A percentile compares a stretch with the other conserved stretches of the same genome.
Evolutionary conservation across 2,113 vertebrate genomes (phyloP).

Genomic region (Syngnathus floridae): DNA sequence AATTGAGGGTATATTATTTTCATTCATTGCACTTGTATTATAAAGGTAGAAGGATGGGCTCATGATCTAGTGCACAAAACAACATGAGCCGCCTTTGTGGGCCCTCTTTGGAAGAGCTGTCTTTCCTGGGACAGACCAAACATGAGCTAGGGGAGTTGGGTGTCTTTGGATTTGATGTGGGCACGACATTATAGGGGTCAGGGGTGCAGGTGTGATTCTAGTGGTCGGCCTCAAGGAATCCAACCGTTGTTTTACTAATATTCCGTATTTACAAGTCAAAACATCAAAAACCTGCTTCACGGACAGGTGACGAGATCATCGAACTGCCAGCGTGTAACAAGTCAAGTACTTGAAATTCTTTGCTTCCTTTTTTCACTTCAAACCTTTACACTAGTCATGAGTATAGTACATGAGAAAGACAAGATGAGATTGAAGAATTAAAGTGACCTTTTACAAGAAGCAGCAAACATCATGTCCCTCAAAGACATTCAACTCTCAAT

Average conservation of each 20-base stretch:
- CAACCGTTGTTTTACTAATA: conserved; percentile 63
- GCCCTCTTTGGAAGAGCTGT: conserved; percentile 79
- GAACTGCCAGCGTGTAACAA: conserved; percentile 25
- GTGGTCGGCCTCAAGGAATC: conserved; percentile 46
- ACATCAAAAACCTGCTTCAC: conserved; percentile 35
- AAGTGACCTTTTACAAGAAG: conserved; percentile 75
- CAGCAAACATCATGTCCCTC: conserved; percentile 69
- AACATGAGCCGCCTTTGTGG: conserved; percentile 47
- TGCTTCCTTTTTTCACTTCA: conserved; percentile 36
- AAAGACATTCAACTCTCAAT: conserved; percentile 57
- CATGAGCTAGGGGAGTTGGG: conserved; percentile 1
- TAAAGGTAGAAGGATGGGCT: conserved; percentile 68
- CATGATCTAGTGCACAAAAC: conserved; percentile 76
- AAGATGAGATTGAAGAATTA: conserved; percentile 66
- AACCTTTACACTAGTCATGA: conserved; percentile 40
- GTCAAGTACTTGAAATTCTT: conserved; percentile 28
- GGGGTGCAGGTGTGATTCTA: conserved; percentile 20
- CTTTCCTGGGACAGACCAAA: conserved; percentile 60
- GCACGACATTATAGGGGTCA: conserved; percentile 1
- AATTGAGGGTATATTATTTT: conserved; percentile 60
- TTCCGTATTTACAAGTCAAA: conserved; percentile 71
- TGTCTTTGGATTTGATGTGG: conserved; percentile 48
- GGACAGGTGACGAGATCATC: conserved; percentile 37
- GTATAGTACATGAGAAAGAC: conserved; percentile 51
- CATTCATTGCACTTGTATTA: conserved; percentile 81